A percentile compares a stretch with the other conserved stretches of the same genome.
phyloP scores from a whole-genome alignment of 2,888 invertebrate species.

The Thymelicus lineola region DNA sequence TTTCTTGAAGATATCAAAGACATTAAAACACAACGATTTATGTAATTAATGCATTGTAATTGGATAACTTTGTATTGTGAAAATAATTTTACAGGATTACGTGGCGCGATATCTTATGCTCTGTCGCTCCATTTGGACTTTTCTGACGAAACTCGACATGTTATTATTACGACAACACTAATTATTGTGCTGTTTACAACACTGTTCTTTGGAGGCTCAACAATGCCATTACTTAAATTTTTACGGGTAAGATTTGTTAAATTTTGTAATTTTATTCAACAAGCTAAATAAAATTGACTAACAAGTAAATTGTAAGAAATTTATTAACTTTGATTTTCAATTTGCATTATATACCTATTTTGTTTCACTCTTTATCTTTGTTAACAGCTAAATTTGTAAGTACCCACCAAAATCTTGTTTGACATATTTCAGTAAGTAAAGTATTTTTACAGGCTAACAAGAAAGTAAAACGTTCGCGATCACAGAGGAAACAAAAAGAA shows the following conservation, averaged over 20 bases:
- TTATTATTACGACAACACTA: conserved; percentile 98
- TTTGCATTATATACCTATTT: no score
- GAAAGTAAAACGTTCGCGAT: conserved; percentile 79
- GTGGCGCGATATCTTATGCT: conserved; percentile 99
- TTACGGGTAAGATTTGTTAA: conserved; percentile 86
- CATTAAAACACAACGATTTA: no score
- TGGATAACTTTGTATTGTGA: not conserved
- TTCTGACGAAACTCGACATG: conserved; percentile 96
- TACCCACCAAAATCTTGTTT: no score
- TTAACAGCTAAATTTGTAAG: no score
- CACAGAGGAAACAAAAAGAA: conserved; percentile 89
- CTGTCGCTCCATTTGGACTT: conserved; percentile 97
- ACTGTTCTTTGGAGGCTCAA: conserved; percentile 97
- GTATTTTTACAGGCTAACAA: conserved; percentile 74
- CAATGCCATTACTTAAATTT: conserved; percentile 98
- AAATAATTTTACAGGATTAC: conserved; percentile 85
- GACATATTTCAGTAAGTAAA: no score
- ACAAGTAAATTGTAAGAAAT: no score
- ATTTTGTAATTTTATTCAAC: not conserved
- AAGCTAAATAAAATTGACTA: no score
- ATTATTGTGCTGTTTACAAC: conserved; percentile 99
- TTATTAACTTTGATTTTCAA: no score
- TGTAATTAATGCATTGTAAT: not conserved
- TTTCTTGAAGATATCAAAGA: no score
- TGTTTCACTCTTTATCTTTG: no score